Evolutionary conservation across 2,113 vertebrate genomes (phyloP).

Genomic region (Propithecus coquereli): DNA sequence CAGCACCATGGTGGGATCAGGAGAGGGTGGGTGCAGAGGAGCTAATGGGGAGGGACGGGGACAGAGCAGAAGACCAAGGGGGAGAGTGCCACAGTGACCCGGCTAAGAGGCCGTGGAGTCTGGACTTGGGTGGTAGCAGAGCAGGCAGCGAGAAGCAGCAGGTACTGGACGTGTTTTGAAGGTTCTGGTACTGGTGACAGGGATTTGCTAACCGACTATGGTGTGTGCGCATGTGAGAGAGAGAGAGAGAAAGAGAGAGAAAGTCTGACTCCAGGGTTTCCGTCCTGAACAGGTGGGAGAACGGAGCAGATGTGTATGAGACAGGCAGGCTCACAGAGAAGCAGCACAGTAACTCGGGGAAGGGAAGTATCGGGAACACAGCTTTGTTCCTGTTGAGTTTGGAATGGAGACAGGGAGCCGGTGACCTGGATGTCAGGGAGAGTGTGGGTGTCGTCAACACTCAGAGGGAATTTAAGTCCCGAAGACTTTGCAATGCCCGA

Average conservation of each 20-base stretch:
- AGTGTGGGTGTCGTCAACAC: neutral
- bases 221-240: neutral
- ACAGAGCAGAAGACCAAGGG: accelerated
- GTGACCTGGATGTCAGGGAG: neutral
- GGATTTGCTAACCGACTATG: neutral
- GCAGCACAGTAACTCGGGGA: neutral
- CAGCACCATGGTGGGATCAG: neutral
- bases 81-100: accelerated
- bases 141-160: neutral
- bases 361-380: accelerated
- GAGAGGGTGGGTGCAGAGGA: neutral
- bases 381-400: neutral
- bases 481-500: neutral
- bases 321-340: neutral
- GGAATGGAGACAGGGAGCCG: neutral
- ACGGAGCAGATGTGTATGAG: neutral
- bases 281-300: neutral
- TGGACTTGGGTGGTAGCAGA: neutral
- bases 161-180: neutral
- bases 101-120: accelerated
- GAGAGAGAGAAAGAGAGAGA: neutral
- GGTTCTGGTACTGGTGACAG: neutral
- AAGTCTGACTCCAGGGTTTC: too few species aligned
- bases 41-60: too few species aligned
- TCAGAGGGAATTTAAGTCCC: neutral